Percentiles rank a stretch among this genome's conserved stretches.
Evolutionary conservation across 2,888 invertebrate genomes (phyloP).

Genomic region (Parnassius glacialis): DNA sequence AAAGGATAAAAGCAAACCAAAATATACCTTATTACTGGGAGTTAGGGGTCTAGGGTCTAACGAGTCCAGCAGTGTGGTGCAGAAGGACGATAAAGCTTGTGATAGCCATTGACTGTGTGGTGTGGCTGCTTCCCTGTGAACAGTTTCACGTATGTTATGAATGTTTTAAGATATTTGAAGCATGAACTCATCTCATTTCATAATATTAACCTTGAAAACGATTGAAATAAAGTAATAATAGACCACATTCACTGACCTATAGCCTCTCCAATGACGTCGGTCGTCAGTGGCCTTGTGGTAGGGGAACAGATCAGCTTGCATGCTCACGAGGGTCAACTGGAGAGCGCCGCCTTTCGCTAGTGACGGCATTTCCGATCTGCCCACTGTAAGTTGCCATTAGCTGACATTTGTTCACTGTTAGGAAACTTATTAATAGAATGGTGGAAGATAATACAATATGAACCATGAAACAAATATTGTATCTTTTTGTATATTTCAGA

Average conservation of each 20-base stretch:
- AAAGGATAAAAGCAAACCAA: constrained; percentile 8
- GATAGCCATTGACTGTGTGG: constrained; percentile 93
- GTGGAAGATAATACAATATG: too few species aligned
- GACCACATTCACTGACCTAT: constrained; percentile 54
- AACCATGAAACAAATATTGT: too few species aligned
- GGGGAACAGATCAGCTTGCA: constrained; percentile 97
- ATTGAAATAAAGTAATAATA: background rate
- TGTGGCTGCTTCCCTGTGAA: constrained; percentile 85
- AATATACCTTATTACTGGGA: constrained; percentile 57
- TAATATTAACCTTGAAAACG: background rate
- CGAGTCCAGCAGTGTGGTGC: constrained; percentile 87
- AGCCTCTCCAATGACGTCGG: constrained; percentile 93
- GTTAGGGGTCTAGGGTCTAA: constrained; percentile 82
- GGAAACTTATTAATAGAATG: too few species aligned
- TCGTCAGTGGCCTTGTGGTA: constrained; percentile 95
- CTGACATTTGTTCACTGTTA: too few species aligned
- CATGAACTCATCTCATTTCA: background rate
- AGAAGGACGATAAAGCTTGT: constrained; percentile 90
- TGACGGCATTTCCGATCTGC: constrained; percentile 91
- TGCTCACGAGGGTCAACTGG: constrained; percentile 92
- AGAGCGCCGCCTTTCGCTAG: constrained; percentile 95
- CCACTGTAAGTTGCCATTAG: constrained; percentile 75
- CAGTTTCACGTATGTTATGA: constrained; percentile 2
- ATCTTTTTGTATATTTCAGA: too few species aligned
- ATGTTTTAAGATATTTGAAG: background rate